A percentile compares a stretch with the other conserved stretches of the same genome.
Evolutionary conservation across 2,113 vertebrate genomes (phyloP).

Genomic region (Tyrannus savana): DNA sequence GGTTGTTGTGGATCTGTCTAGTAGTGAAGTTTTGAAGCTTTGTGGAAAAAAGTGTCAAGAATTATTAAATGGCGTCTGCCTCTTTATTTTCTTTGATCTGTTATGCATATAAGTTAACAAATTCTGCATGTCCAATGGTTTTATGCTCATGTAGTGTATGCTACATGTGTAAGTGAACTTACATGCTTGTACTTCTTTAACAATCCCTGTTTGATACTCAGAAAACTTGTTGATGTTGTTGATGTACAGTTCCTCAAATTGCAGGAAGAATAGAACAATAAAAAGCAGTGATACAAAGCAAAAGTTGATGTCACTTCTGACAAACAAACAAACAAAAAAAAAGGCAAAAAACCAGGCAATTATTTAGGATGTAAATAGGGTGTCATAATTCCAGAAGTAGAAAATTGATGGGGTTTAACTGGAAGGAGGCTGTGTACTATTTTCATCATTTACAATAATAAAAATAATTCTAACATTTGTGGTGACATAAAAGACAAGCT

Average conservation of each 20-base stretch:
- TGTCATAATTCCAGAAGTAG: neutral
- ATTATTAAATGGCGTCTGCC: neutral
- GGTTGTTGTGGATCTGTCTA: neutral
- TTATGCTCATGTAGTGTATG: neutral
- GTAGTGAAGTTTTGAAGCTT: neutral
- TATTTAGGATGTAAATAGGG: slow-evolving; percentile 15
- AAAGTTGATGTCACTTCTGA: neutral
- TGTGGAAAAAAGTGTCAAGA: neutral
- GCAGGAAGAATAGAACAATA: neutral
- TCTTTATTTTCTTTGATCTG: neutral
- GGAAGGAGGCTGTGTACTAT: neutral
- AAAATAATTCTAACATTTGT: slow-evolving; percentile 27
- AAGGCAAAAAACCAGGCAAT: neutral
- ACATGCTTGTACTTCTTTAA: neutral
- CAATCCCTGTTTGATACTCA: neutral
- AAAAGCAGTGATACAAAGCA: neutral
- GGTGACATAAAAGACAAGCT: slow-evolving; percentile 2
- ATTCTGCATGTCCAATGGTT: neutral
- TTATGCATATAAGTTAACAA: neutral
- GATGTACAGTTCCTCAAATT: neutral
- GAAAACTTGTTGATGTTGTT: neutral
- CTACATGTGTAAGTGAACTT: neutral
- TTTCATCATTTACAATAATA: slow-evolving; percentile 41
- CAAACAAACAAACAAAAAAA: neutral
- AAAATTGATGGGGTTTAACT: slow-evolving; percentile 3